These are phyloP conservation scores for Drosophila obscura DNA, from an alignment of 1,140 invertebrate species.

Conservation along the genomic window DNA sequence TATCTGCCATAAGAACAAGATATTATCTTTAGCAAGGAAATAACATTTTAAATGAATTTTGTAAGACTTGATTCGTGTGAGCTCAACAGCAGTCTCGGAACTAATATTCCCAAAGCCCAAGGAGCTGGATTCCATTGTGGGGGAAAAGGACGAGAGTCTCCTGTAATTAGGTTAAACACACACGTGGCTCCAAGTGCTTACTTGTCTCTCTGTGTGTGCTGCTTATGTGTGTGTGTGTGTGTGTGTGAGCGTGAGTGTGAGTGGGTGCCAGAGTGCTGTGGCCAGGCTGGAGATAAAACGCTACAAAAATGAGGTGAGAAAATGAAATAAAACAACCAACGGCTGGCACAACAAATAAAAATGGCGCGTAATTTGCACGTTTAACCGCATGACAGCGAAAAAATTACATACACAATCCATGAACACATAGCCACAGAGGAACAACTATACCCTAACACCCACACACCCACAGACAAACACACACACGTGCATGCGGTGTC, in stretches of 20 bases:
- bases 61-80: background rate
- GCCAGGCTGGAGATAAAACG: slow-evolving; percentile 58
- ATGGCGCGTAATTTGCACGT: slow-evolving; percentile 76
- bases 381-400: slow-evolving; percentile 73
- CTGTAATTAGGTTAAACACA: slow-evolving; percentile 77
- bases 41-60: no score
- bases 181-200: slow-evolving; percentile 60
- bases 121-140: background rate
- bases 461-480: slow-evolving; percentile 16
- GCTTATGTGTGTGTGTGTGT: slow-evolving; percentile 1
- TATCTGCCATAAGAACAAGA: no score
- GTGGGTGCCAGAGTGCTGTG: slow-evolving; percentile 4
- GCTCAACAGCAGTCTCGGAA: background rate
- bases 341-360: slow-evolving; percentile 66
- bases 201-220: slow-evolving; percentile 2
- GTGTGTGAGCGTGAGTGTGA: slow-evolving; percentile 14
- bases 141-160: slow-evolving; percentile 20
- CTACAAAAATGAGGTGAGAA: slow-evolving; percentile 71
- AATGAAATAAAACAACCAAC: slow-evolving; percentile 71
- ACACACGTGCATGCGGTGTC: slow-evolving; percentile 42
- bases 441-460: background rate
- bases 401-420: slow-evolving; percentile 54
- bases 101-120: slow-evolving; percentile 3
- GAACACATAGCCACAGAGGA: slow-evolving; percentile 14
- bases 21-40: no score